phyloP scores from a whole-genome alignment of 2,888 invertebrate genomes.

The Gisinianus flammeolus region DNA sequence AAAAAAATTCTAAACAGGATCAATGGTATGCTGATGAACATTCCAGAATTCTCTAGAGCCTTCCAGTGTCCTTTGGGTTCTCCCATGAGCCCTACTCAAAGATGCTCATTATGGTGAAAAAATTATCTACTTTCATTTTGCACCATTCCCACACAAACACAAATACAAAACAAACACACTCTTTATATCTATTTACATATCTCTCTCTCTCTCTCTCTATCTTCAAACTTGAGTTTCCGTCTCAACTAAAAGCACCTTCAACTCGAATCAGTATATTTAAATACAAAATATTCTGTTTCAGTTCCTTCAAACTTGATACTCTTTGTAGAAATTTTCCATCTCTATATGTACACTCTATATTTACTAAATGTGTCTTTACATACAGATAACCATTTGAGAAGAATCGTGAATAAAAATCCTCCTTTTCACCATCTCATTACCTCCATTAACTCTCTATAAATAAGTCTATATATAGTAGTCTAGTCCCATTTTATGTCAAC shows the following conservation, averaged over 20 bases:
- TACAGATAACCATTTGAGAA: no score
- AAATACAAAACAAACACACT: neutral
- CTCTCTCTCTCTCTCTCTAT: neutral
- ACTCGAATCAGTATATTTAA: neutral
- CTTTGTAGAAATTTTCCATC: no score
- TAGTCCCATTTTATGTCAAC: no score
- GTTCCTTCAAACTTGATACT: no score
- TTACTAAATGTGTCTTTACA: no score
- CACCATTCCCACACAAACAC: neutral
- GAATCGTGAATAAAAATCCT: no score
- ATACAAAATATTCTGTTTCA: neutral
- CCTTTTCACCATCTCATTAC: no score
- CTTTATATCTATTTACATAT: neutral
- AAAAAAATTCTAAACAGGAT: constrained; percentile 60
- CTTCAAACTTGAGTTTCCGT: neutral
- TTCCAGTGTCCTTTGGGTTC: constrained; percentile 64
- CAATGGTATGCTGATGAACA: constrained; percentile 66
- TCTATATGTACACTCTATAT: no score
- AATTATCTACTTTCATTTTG: neutral
- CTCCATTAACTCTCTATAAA: no score
- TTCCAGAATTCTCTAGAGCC: constrained; percentile 64
- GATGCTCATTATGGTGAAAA: constrained; percentile 64
- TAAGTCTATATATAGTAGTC: no score
- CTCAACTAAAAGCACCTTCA: neutral
- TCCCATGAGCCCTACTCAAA: constrained; percentile 64